Percentiles rank a stretch among this genome's conserved stretches.
Conservation (phyloP, 64 coral and sea anemone species). For the Actinia equina region DNA sequence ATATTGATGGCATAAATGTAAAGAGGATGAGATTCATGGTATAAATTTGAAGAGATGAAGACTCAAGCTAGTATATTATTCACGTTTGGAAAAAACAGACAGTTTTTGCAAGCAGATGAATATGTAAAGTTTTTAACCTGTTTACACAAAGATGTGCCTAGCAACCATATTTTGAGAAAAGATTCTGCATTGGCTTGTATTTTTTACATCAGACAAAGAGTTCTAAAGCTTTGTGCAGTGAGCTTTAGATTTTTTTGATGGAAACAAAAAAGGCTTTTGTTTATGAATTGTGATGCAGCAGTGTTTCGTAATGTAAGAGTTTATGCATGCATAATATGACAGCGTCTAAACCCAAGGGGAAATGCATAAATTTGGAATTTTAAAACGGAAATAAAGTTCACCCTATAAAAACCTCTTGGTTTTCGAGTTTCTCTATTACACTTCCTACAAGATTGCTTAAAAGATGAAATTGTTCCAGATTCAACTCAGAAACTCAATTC, state of each 20-base stretch:
- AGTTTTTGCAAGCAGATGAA: background rate
- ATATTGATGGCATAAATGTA: background rate
- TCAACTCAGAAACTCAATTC: background rate
- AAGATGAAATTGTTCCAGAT: background rate
- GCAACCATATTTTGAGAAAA: too few relatives aligned
- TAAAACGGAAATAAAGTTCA: slow-evolving; percentile 7
- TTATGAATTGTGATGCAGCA: background rate
- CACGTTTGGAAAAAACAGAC: background rate
- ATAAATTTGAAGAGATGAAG: background rate
- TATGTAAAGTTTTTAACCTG: background rate
- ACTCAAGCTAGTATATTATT: background rate
- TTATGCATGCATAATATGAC: background rate
- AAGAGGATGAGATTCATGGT: background rate
- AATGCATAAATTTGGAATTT: background rate
- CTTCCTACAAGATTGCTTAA: background rate
- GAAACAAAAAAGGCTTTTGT: background rate
- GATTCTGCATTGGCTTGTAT: too few relatives aligned
- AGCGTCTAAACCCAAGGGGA: background rate
- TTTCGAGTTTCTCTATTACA: background rate
- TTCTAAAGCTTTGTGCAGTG: background rate
- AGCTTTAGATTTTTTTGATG: background rate
- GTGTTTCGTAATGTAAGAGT: background rate
- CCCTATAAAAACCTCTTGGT: background rate
- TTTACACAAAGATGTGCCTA: background rate
- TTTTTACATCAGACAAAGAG: too few relatives aligned